Evolutionary conservation across 1,140 invertebrate species (phyloP).

Genomic region (Drosophila subobscura): DNA sequence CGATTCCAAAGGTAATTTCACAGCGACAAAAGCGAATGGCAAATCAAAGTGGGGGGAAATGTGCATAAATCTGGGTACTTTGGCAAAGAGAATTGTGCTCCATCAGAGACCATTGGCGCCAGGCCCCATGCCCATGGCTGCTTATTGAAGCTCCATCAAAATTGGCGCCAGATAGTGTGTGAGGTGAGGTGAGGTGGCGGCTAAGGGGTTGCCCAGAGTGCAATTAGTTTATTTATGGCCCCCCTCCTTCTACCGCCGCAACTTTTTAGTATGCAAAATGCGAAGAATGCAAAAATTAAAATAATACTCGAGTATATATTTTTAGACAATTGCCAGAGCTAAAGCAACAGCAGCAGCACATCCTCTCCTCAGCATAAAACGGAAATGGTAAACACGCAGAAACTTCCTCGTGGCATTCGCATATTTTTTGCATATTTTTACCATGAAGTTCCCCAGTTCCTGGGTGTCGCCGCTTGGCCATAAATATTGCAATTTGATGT

Average conservation of each 20-base stretch:
- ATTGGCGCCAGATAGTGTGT: slow-evolving; percentile 50
- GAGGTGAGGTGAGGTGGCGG: slow-evolving; percentile 28
- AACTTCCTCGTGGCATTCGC: slow-evolving; percentile 11
- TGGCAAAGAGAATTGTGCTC: neutral
- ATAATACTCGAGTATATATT: slow-evolving; percentile 26
- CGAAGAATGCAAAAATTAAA: slow-evolving; percentile 25
- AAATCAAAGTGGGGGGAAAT: neutral
- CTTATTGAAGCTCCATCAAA: slow-evolving; percentile 7
- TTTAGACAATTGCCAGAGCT: slow-evolving; percentile 51
- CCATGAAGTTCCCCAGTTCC: slow-evolving; percentile 24
- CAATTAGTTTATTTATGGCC: slow-evolving; percentile 79
- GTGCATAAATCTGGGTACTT: slow-evolving; percentile 1
- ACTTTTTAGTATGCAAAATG: slow-evolving; percentile 65
- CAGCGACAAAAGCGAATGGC: neutral
- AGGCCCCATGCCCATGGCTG: no score
- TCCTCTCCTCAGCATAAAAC: slow-evolving; percentile 72
- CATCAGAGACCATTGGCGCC: neutral
- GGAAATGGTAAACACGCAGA: slow-evolving; percentile 64
- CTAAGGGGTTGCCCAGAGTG: slow-evolving; percentile 43
- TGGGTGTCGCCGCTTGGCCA: slow-evolving; percentile 12
- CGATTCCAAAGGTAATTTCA: slow-evolving; percentile 88
- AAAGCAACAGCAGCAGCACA: slow-evolving; percentile 14
- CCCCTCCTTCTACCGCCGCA: slow-evolving; percentile 32
- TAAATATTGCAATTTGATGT: slow-evolving; percentile 59
- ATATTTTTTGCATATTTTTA: slow-evolving; percentile 41